Base-by-base conservation (phyloP, 2,113 vertebrate genomes). In the Cyrtonyx montezumae region DNA sequence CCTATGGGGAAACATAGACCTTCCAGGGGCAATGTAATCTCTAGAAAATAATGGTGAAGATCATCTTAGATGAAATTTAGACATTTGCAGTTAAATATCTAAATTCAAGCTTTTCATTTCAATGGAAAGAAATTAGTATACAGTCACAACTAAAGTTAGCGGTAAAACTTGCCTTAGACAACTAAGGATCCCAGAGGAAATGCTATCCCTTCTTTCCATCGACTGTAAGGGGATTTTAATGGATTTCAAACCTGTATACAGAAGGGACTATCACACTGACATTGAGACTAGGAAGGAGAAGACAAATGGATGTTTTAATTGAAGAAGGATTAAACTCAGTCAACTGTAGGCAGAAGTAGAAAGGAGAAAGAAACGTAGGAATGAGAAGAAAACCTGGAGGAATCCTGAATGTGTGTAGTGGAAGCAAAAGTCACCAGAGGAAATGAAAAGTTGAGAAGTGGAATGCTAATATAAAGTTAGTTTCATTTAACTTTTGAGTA, bases 401-500 rank as follows among this genome's bases (percentile, higher is more conserved):
- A 82, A 66, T 45, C 36, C 65, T 23, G n/a, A 4, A 71, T 40
- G 7, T 30, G 26, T 9, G 28, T 81, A 66, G n/a, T 69, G 84
- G 26, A 79, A 1, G 0, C 48, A 84, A 79, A 94, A 80, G 22
- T 81, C 67, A 81, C 37, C 12, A n/a, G 32, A 79, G 32, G 21
- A 86, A 42, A 65, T 22, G 55, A 74, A 43, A 76, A 23, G 21
- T 40, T 37, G 30, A 55, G 46, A 32, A 76, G 37, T 43, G 4
- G 32, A 68, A n/a, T 75, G 16, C n/a, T 53, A 68, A 66, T 3
- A 42, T 53, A 87, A 84, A 73, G 59, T 59, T 82, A 55, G 12
- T 88, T 95, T 92, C 37, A 37, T 69, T 87, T 25, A 67, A 62
- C 34, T 86, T 95, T 75, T 62, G 62, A 76, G 46, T 55, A 79